A percentile compares a stretch with the other conserved stretches of the same genome.
These are phyloP conservation scores for Philereme transversata DNA, from an alignment of 2,888 invertebrate genomes.

Conservation along the genomic window DNA sequence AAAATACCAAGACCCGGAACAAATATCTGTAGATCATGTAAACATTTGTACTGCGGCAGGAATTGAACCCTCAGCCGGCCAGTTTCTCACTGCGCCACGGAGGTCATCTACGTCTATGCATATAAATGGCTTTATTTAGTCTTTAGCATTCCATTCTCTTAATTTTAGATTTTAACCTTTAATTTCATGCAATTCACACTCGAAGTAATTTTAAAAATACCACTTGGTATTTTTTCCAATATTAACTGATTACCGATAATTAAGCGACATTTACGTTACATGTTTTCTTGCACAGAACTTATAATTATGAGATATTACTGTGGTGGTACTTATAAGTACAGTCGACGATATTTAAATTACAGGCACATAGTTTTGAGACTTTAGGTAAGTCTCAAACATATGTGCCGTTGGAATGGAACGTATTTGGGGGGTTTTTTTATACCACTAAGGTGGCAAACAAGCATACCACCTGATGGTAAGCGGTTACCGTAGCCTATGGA, in stretches of 20 bases:
- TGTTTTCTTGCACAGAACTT: slow-evolving; percentile 22
- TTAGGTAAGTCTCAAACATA: no score
- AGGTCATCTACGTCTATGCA: neutral
- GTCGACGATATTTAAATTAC: no score
- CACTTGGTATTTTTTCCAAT: slow-evolving; percentile 8
- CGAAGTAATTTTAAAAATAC: slow-evolving; percentile 4
- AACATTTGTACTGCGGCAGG: no score
- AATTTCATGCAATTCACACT: slow-evolving; percentile 8
- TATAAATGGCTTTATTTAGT: no score
- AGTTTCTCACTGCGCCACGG: neutral
- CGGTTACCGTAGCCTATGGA: no score
- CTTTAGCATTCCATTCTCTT: neutral
- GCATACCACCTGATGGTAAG: no score
- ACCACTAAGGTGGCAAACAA: no score
- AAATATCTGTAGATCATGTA: neutral
- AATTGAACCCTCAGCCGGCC: no score
- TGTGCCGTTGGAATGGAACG: no score
- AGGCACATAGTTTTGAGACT: no score
- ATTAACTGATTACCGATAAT: slow-evolving; percentile 29
- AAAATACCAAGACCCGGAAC: neutral
- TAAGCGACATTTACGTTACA: slow-evolving; percentile 28
- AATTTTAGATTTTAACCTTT: neutral
- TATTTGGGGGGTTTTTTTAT: no score
- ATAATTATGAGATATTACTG: slow-evolving; percentile 24
- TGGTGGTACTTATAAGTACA: slow-evolving; percentile 10